Evolutionary conservation across 1,140 invertebrate species (phyloP).

Genomic region (Coptotermes formosanus): DNA sequence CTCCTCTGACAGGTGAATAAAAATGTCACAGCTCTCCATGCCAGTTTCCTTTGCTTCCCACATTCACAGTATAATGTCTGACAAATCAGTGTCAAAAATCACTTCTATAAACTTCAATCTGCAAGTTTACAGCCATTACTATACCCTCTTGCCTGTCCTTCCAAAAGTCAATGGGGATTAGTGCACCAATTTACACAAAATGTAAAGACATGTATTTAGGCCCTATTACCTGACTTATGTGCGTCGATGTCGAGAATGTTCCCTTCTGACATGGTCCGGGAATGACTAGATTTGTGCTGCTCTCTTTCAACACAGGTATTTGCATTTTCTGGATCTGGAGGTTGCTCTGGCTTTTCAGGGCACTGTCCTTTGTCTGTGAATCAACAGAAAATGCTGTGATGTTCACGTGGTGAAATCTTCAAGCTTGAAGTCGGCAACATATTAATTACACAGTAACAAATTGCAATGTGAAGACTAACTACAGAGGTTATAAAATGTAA

Average conservation of each 20-base stretch:
- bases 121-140: too few relatives aligned
- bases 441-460: neutral
- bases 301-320: slow-evolving; percentile 41
- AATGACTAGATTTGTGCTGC: slow-evolving; percentile 46
- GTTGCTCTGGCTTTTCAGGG: slow-evolving; percentile 51
- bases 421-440: neutral
- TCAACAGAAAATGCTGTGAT: slow-evolving; percentile 42
- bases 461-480: neutral
- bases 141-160: too few relatives aligned
- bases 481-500: slow-evolving; percentile 22
- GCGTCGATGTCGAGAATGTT: slow-evolving; percentile 51
- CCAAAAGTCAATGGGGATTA: too few relatives aligned
- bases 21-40: too few relatives aligned
- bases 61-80: too few relatives aligned
- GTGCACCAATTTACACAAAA: too few relatives aligned
- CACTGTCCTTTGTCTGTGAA: slow-evolving; percentile 52
- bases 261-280: slow-evolving; percentile 52
- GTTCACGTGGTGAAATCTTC: slow-evolving; percentile 32
- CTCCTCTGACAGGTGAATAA: too few relatives aligned
- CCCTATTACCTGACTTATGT: slow-evolving; percentile 19
- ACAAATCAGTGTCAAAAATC: too few relatives aligned
- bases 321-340: slow-evolving; percentile 45
- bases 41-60: too few relatives aligned
- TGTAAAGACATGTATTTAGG: too few relatives aligned
- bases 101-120: too few relatives aligned